phyloP scores from a whole-genome alignment of 2,888 invertebrate genomes.

The Drosophila sordidapex region DNA sequence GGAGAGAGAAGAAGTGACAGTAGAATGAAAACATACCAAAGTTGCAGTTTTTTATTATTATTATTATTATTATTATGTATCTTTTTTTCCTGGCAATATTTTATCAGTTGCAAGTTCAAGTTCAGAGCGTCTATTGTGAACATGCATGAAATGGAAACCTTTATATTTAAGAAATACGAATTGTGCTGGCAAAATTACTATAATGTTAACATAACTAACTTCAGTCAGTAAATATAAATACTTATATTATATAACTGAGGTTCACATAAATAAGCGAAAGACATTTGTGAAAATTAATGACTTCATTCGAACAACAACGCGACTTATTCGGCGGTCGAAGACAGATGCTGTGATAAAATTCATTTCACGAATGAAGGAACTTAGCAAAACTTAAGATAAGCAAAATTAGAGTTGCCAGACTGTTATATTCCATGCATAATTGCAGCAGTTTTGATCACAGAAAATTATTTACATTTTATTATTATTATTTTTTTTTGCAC shows the following conservation, averaged over 20 bases:
- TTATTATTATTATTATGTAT: constrained; percentile 19
- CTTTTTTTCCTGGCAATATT: constrained; percentile 31
- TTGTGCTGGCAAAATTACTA: neutral
- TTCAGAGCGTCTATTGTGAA: constrained; percentile 55
- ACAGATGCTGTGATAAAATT: no score
- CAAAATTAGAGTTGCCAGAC: no score
- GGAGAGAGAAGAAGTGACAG: neutral
- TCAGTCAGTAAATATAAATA: neutral
- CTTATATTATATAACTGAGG: no score
- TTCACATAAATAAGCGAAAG: no score
- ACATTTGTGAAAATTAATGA: no score
- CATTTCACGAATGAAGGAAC: no score
- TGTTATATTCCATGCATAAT: no score
- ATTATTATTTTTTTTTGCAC: no score
- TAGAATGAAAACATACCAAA: constrained; percentile 8
- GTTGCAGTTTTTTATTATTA: constrained; percentile 17
- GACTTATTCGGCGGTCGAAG: no score
- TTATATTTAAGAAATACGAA: constrained; percentile 10
- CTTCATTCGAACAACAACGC: no score
- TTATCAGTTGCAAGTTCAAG: constrained; percentile 73
- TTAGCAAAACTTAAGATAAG: no score
- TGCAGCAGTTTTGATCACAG: neutral
- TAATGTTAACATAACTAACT: neutral
- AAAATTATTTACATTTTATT: no score
- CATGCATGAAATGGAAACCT: constrained; percentile 63